Evolutionary conservation across 2,113 vertebrate species (phyloP), one percentile per base, ranked within the genome.

Genomic region (Passer montanus): DNA sequence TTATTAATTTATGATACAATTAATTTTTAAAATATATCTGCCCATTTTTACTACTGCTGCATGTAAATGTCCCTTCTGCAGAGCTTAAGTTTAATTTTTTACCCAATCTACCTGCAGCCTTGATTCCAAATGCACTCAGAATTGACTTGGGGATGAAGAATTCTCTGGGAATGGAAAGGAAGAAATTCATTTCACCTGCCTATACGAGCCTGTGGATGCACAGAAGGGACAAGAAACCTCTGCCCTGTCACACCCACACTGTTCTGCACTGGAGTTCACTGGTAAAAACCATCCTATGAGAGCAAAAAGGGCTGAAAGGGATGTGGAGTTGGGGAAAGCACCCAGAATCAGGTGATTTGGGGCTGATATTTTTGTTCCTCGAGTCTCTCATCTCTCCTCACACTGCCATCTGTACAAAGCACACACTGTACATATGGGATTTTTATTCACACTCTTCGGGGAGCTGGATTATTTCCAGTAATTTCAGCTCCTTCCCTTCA

Each of bases 341-440:
- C 35, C 33, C 26, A 37, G 44, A 79, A 69, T 72, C 74, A 67
- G 74, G 49, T 87, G 80, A 49, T 73, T 73, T 87, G 26, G 62
- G 3, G 3, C 53, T 79, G 77, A 49, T 92, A 64, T 87, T 94
- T 95, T 84, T 87, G 66, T 78, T 87, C 94, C 53, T 89, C 90
- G 62, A n/a, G 66, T 83, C 60, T 60, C 75, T 74, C 79, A 62
- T 88, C 72, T 87, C 70, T 91, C 87, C 85, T 64, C 87, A 79
- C n/a, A 37, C 78, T 95, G 69, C 92, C 91, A 93, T 93, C 87
- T 96, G 94, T 68, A 56, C 84, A 63, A 82, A 87, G 94, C 84
- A 92, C 77, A 75, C 74, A 11, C 31, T 72, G 87, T 49, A 72
- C 93, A 87, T 68, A 79, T 68, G 89, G 89, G 84, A 55, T 58